Conservation (phyloP, 2,113 vertebrate genomes). For the Python bivittatus region DNA sequence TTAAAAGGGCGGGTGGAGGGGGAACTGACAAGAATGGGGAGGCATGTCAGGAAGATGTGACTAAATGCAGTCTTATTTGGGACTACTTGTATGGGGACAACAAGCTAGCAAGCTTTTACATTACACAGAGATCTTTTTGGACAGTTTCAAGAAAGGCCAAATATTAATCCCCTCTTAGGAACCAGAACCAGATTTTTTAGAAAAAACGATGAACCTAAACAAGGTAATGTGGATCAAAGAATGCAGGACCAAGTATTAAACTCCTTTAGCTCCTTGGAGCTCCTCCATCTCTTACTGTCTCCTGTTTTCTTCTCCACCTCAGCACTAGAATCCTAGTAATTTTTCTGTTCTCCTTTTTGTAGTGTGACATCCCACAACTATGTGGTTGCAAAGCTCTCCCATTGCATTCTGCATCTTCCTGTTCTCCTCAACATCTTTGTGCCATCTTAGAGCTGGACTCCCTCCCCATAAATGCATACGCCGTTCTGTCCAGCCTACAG, state of each 20-base stretch:
- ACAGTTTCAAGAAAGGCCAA: too few relatives aligned
- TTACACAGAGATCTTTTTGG: neutral
- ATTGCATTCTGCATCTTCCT: neutral
- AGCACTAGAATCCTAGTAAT: neutral
- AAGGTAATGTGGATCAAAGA: neutral
- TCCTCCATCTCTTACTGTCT: neutral
- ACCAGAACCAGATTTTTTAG: neutral
- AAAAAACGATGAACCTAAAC: neutral
- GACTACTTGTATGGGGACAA: too few relatives aligned
- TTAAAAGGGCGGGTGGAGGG: neutral
- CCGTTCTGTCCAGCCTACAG: neutral
- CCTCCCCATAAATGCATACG: fast-evolving
- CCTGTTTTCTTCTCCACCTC: neutral
- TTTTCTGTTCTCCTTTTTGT: neutral
- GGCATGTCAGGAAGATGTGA: too few relatives aligned
- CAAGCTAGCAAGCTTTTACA: neutral
- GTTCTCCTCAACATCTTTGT: fast-evolving
- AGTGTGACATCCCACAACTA: neutral
- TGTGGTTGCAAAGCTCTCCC: neutral
- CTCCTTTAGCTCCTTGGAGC: neutral
- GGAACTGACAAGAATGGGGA: neutral
- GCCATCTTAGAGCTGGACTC: neutral
- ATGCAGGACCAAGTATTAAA: neutral
- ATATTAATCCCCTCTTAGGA: neutral
- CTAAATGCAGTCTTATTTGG: neutral